Percentiles rank a stretch among this genome's conserved stretches.
Conservation (phyloP, 1,140 invertebrate genomes). For the Leptoteleia sp. region DNA sequence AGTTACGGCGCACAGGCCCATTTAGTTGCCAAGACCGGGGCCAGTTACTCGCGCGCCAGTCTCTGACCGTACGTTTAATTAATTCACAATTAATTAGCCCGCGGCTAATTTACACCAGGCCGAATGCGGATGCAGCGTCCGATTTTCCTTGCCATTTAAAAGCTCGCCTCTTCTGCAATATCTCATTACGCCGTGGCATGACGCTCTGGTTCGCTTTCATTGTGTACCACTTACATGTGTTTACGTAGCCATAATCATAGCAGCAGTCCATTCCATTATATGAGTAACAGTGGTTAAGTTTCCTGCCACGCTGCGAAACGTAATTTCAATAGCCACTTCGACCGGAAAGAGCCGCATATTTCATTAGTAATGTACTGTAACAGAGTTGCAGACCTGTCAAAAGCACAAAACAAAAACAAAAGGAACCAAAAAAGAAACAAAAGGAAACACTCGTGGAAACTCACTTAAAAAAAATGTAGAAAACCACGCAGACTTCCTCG, state of each 20-base stretch:
- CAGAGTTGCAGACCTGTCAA: too few relatives aligned
- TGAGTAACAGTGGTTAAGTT: conserved; percentile 23
- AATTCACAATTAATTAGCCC: conserved; percentile 71
- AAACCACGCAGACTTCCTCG: too few relatives aligned
- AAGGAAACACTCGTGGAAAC: too few relatives aligned
- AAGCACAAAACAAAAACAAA: too few relatives aligned
- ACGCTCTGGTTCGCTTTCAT: conserved; percentile 66
- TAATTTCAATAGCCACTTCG: conserved; percentile 54
- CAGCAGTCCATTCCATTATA: conserved; percentile 44
- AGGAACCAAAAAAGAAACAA: too few relatives aligned
- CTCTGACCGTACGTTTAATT: conserved; percentile 67
- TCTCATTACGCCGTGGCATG: conserved; percentile 46
- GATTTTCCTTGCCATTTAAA: conserved; percentile 44
- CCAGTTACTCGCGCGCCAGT: conserved; percentile 13
- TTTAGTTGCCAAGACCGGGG: conserved; percentile 24
- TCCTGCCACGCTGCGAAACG: conserved; percentile 52
- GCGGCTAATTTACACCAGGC: conserved; percentile 43
- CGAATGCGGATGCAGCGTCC: conserved; percentile 48
- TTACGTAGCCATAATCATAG: conserved; percentile 51
- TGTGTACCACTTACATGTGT: conserved; percentile 61
- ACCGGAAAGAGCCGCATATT: conserved; percentile 62
- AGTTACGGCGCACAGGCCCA: conserved; percentile 63
- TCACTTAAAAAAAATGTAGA: too few relatives aligned
- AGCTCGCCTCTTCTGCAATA: conserved; percentile 13
- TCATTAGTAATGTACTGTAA: too few relatives aligned